A percentile compares a stretch with the other conserved stretches of the same genome.
Conservation (phyloP, 1,140 invertebrate genomes). For the Drosophila tropicalis region DNA sequence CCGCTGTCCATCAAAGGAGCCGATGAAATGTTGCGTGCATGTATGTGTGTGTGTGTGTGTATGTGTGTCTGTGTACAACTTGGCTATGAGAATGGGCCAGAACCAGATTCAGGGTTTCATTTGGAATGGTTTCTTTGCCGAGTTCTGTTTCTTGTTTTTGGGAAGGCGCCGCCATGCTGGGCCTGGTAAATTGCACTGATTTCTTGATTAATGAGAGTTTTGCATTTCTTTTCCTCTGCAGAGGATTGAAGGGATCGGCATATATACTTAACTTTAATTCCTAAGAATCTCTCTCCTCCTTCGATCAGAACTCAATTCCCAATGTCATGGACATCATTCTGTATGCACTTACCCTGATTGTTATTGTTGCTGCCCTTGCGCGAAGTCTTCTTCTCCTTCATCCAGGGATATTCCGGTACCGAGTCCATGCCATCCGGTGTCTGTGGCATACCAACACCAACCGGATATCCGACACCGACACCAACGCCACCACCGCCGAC, state of each 20-base stretch:
- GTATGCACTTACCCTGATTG: conserved; percentile 91
- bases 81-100: conserved; percentile 32
- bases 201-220: conserved; percentile 80
- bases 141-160: conserved; percentile 12
- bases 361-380: conserved; percentile 91
- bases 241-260: conserved; percentile 15
- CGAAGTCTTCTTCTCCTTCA: conserved; percentile 98
- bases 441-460: conserved; percentile 79
- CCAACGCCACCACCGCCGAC: conserved; percentile 84
- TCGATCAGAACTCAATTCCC: not conserved
- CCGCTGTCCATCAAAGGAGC: conserved; percentile 75
- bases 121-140: conserved; percentile 1
- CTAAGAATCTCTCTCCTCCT: not conserved
- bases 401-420: conserved; percentile 97
- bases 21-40: conserved; percentile 43
- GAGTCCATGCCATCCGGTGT: conserved; percentile 86
- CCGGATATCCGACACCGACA: conserved; percentile 82
- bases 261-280: not conserved
- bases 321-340: not conserved
- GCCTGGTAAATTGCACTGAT: conserved; percentile 73
- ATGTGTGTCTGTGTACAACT: conserved; percentile 41
- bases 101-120: conserved; percentile 14
- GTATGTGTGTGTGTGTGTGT: conserved; percentile 46
- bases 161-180: conserved; percentile 67
- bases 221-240: conserved; percentile 50